Evolutionary conservation across 2,113 vertebrate species (phyloP).

Genomic region (Ciconia maguari): DNA sequence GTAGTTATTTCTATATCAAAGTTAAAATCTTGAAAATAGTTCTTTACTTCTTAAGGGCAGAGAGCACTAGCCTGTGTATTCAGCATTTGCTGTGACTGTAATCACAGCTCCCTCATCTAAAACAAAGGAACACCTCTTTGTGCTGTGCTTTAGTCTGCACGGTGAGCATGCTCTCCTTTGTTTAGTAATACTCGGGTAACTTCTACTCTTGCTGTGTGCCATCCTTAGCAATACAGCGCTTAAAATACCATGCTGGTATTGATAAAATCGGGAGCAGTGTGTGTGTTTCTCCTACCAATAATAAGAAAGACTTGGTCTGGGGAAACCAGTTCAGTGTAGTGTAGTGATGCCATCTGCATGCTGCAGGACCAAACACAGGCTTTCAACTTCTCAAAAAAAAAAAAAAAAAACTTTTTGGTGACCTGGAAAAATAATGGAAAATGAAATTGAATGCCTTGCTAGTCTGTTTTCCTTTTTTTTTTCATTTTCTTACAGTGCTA

Average conservation of each 20-base stretch:
- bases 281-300: neutral
- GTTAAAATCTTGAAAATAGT: neutral
- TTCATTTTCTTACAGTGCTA: neutral
- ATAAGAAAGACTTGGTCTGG: neutral
- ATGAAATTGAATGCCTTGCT: neutral
- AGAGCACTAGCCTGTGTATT: neutral
- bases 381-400: neutral
- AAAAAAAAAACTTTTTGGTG: neutral
- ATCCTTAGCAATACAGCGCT: neutral
- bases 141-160: neutral
- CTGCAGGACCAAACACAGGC: neutral
- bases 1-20: neutral
- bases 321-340: neutral
- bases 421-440: slow-evolving; percentile 33
- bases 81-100: neutral
- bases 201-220: neutral
- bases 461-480: neutral
- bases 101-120: neutral
- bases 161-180: neutral
- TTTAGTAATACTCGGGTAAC: neutral
- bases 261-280: neutral
- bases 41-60: neutral
- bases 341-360: neutral
- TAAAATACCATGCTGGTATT: neutral
- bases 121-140: neutral